Base-by-base conservation (phyloP, 2,888 invertebrate species). In the Hypena proboscidalis region DNA sequence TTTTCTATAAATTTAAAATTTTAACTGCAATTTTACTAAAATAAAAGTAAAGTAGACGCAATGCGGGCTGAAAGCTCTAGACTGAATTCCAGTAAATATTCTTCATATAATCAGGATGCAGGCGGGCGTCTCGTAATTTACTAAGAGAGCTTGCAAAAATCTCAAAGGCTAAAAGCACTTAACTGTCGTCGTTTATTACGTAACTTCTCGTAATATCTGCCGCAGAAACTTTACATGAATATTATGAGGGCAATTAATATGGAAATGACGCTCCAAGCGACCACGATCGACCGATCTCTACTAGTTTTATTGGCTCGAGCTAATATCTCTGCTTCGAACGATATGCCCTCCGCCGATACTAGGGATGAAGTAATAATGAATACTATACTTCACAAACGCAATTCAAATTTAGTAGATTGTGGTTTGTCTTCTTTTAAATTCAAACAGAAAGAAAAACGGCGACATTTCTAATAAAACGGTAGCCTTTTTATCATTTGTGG, bases 401-500 rank as follows among this genome's bases (percentile, higher is more conserved):
- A n/a, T n/a, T n/a, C n/a, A n/a, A n/a, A n/a, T n/a, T n/a, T n/a
- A n/a, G n/a, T n/a, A n/a, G n/a, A n/a, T n/a, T n/a, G n/a, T n/a
- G n/a, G n/a, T n/a, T n/a, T n/a, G n/a, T n/a, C n/a, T n/a, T n/a
- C n/a, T n/a, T n/a, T n/a, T n/a, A n/a, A n/a, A n/a, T n/a, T n/a
- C n/a, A n/a, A n/a, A n/a, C n/a, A n/a, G n/a, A n/a, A n/a, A n/a
- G n/a, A n/a, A n/a, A n/a, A n/a, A n/a, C n/a, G n/a, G n/a, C n/a
- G n/a, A 17, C 5, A 17, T 17, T 2, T 25, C 4, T 9, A 54
- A 56, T 56, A 49, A 57, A 64, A 57, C 33, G 43, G 38, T 38
- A 47, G 56, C 49, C 46, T 59, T 60, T 66, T 67, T 53, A 64
- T 52, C 45, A 58, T 30, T 27, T 35, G 57, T 63, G 53, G 62